These are phyloP conservation scores for Nephrotoma guestfalica DNA, from an alignment of 2,888 invertebrate genomes.

Conservation along the genomic window DNA sequence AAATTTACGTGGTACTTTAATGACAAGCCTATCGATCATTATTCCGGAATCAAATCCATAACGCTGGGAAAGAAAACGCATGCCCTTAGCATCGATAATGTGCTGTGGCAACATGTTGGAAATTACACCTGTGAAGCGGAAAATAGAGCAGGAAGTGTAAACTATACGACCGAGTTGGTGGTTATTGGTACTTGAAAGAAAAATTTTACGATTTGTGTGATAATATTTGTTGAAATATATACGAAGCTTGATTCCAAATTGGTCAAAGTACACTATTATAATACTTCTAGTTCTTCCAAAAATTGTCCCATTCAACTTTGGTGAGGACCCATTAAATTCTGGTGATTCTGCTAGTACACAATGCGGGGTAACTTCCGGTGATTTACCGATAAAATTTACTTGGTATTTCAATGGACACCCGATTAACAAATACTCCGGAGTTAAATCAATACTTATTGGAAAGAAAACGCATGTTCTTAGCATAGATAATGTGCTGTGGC, in stretches of 20 bases:
- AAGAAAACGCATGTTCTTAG: conserved; percentile 45
- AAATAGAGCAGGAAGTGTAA: conserved; percentile 46
- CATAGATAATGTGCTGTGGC: conserved; percentile 43
- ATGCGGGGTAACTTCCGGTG: conserved; percentile 60
- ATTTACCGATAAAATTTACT: conserved; percentile 55
- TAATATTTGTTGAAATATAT: not conserved
- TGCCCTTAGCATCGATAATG: conserved; percentile 45
- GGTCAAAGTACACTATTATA: too few species aligned
- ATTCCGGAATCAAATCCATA: conserved; percentile 28
- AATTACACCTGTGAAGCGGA: conserved; percentile 45
- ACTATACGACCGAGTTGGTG: conserved; percentile 45
- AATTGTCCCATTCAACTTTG: conserved; percentile 58
- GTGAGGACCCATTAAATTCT: conserved; percentile 38
- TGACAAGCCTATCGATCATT: conserved; percentile 34
- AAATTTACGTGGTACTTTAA: conserved; percentile 55
- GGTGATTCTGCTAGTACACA: conserved; percentile 29
- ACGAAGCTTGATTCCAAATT: too few species aligned
- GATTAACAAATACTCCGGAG: conserved; percentile 28
- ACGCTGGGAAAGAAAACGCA: conserved; percentile 43
- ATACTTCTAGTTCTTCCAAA: conserved; percentile 22
- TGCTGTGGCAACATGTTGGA: conserved; percentile 49
- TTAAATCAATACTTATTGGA: conserved; percentile 36
- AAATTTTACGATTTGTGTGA: not conserved
- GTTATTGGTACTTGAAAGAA: conserved; percentile 42
- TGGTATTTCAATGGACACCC: conserved; percentile 41